phyloP scores from a whole-genome alignment of 2,797 vertebrate genomes.

The Myotis vivesi region DNA sequence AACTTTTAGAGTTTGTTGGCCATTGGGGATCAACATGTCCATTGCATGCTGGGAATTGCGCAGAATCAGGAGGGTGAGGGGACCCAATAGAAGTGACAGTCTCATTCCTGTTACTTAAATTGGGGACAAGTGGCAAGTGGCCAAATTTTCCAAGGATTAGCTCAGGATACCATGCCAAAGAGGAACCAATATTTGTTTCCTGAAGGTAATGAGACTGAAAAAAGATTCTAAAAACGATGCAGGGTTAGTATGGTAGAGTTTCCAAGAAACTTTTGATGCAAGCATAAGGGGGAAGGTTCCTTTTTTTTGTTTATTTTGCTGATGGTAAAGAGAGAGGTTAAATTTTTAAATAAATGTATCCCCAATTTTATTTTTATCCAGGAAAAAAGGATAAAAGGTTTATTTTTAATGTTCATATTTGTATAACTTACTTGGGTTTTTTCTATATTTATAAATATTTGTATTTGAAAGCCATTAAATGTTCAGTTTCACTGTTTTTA shows the following conservation, averaged over 20 bases:
- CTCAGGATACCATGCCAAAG: not conserved
- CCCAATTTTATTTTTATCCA: not conserved
- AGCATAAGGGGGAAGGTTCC: not conserved
- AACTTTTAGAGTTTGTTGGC: not conserved
- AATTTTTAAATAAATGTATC: not conserved
- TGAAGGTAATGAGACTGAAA: not conserved
- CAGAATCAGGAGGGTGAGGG: not conserved
- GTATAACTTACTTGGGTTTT: conserved; percentile 12
- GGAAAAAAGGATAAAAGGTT: not conserved
- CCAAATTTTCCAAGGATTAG: not conserved
- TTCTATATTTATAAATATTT: not conserved
- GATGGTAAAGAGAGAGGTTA: not conserved
- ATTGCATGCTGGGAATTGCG: not conserved
- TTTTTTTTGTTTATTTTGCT: not conserved
- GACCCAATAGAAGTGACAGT: not conserved
- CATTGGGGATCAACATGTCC: not conserved
- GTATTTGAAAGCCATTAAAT: conserved; percentile 36
- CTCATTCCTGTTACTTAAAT: not conserved
- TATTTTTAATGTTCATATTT: conserved; percentile 2
- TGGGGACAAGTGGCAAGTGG: not conserved
- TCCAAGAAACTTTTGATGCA: not conserved
- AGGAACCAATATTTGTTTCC: not conserved
- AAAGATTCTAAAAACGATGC: not conserved
- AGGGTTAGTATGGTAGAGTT: not conserved
- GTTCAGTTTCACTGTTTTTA: not conserved